Conservation (phyloP, 37 sponge, comb jelly and placozoan species). For the Cladorhizidae sp. region DNA sequence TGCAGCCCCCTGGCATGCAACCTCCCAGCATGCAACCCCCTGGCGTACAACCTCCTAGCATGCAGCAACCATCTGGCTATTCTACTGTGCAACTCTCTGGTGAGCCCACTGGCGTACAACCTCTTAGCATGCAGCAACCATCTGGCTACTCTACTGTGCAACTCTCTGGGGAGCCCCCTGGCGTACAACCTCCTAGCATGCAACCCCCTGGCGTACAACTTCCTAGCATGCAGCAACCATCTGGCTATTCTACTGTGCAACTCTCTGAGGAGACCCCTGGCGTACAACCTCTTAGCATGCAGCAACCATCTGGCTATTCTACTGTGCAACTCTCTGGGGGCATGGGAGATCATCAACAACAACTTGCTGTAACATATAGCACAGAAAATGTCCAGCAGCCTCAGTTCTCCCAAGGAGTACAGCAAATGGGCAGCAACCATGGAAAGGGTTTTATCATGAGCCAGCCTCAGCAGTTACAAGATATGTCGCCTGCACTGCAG, state of each 20-base stretch:
- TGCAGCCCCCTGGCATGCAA: slow-evolving; percentile 12
- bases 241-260: background rate
- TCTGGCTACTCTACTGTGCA: background rate
- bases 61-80: background rate
- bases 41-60: background rate
- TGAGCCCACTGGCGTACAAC: background rate
- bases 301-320: background rate
- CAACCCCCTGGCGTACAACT: background rate
- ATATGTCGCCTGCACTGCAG: background rate
- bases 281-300: background rate
- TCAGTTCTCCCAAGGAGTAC: background rate
- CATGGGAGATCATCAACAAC: too few species aligned
- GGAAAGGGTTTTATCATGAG: background rate
- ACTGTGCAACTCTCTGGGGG: background rate
- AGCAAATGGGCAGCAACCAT: background rate
- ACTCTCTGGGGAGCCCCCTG: background rate
- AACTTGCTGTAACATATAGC: background rate
- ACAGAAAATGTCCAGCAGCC: background rate
- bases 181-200: background rate
- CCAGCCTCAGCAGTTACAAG: background rate
- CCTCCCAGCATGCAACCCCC: slow-evolving; percentile 4
- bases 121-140: background rate
- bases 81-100: background rate
- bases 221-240: background rate
- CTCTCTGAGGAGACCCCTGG: background rate